A percentile compares a stretch with the other conserved stretches of the same genome.
phyloP scores from a whole-genome alignment of 1,140 invertebrate genomes.

The Laupala kohalensis region DNA sequence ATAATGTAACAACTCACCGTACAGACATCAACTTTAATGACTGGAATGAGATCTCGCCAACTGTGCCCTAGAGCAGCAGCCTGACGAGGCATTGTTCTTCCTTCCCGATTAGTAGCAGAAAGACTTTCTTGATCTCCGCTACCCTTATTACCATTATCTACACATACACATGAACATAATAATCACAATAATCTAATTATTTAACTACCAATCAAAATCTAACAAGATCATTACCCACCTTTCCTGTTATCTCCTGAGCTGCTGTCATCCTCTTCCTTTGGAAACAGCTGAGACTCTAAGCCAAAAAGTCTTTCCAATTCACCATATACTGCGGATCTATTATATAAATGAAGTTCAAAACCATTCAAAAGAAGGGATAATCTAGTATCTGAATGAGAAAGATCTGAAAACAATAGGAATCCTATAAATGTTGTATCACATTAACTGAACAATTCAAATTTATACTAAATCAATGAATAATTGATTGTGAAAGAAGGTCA shows the following conservation, averaged over 20 bases:
- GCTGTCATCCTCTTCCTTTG: constrained; percentile 37
- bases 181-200: not conserved
- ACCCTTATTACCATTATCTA: not conserved
- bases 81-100: not conserved
- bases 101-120: not conserved
- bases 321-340: constrained; percentile 78
- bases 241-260: constrained; percentile 40
- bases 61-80: constrained; percentile 45
- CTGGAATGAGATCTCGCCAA: constrained; percentile 92
- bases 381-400: constrained; percentile 89
- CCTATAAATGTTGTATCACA: not conserved
- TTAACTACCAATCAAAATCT: not conserved
- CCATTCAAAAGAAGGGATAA: constrained; percentile 89
- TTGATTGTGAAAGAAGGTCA: too few species aligned
- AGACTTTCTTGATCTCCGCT: not conserved
- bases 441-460: too few species aligned
- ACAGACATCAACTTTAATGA: constrained; percentile 88
- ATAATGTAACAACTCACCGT: constrained; percentile 38
- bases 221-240: not conserved
- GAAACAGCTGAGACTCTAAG: constrained; percentile 61
- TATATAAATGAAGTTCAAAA: constrained; percentile 92
- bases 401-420: constrained; percentile 47
- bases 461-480: too few species aligned
- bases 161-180: not conserved
- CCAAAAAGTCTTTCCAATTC: constrained; percentile 82